phyloP scores from a whole-genome alignment of 2,113 vertebrate species.

The Rhombomys opimus region DNA sequence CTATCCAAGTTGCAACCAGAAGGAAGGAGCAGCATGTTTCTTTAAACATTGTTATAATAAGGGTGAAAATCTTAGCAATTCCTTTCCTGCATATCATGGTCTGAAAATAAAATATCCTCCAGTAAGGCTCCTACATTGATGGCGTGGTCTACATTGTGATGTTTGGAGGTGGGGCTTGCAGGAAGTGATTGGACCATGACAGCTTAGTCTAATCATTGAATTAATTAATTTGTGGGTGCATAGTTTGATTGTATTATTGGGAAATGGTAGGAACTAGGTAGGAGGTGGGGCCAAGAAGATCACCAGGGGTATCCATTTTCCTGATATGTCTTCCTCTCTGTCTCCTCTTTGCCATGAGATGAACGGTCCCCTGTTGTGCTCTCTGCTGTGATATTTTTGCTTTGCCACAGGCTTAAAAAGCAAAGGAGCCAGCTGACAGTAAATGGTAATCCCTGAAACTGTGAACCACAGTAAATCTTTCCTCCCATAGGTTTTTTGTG shows the following conservation, averaged over 20 bases:
- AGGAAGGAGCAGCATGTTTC: not conserved
- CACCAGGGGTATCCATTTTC: not conserved
- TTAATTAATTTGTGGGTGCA: not conserved
- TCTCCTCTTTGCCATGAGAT: not conserved
- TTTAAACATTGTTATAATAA: constrained; percentile 18
- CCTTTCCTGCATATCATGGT: not conserved
- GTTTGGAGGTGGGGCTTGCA: not conserved
- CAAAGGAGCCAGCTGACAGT: not conserved
- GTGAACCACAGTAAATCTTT: not conserved
- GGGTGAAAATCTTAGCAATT: not conserved
- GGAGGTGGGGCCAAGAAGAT: not conserved
- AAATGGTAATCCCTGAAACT: not conserved
- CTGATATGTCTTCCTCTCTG: too few relatives aligned
- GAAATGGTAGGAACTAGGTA: not conserved
- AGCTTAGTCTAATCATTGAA: not conserved
- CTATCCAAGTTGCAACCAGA: not conserved
- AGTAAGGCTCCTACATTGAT: not conserved
- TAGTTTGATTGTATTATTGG: not conserved
- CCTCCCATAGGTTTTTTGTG: not conserved
- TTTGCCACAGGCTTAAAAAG: not conserved
- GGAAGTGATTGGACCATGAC: not conserved
- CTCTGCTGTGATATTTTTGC: not conserved
- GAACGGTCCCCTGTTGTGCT: not conserved
- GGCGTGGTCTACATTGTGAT: not conserved
- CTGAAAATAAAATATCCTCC: not conserved